Evolutionary conservation across 2,113 vertebrate genomes (phyloP), one percentile per base, ranked within the genome.

Genomic region (Arizona elegans): DNA sequence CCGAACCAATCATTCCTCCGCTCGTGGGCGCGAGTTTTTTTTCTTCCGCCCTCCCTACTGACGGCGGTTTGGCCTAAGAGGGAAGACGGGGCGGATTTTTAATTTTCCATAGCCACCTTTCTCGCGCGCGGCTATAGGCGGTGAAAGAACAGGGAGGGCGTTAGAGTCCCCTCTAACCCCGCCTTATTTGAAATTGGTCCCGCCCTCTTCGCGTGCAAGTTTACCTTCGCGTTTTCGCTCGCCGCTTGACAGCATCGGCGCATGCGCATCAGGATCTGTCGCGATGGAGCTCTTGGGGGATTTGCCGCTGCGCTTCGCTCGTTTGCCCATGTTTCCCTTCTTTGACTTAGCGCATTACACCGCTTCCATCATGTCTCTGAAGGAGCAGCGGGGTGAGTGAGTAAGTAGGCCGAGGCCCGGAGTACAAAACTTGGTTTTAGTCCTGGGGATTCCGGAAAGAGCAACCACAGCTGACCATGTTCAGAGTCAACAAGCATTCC

Each of bases 261-360:
- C 54, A 59, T 17, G 90, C 43, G 54, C 24, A 0, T 3, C 9
- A 8, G 23, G 5, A 7, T 7, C 81, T 6, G 29, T 4, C 11
- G 6, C 0, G 29, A 15, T 59, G 38, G 0, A 8, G 9, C n/a
- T 65, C 11, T 47, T 11, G 50, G n/a, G 89, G 91, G 94, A 96
- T 95, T 96, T 98, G 92, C 96, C 98, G 4, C 92, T 98, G 95
- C 97, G 97, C 89, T 98, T 99, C 95, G 98, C 99, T 21, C 97
- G 96, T 89, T 95, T 99, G 91, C 94, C 98, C 54, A 99, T 99
- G 99, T 99, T 98, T 88, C 99, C 99, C 0, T 98, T 98, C 96
- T 99, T 99, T 97, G 99, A 99, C 95, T 96, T 98, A 95, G 99
- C 99, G 50, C 99, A 99, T 95, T 99, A 99, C 33, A 59, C 98